Conservation (phyloP, 2,797 vertebrate species). For the Macropodus opercularis region DNA sequence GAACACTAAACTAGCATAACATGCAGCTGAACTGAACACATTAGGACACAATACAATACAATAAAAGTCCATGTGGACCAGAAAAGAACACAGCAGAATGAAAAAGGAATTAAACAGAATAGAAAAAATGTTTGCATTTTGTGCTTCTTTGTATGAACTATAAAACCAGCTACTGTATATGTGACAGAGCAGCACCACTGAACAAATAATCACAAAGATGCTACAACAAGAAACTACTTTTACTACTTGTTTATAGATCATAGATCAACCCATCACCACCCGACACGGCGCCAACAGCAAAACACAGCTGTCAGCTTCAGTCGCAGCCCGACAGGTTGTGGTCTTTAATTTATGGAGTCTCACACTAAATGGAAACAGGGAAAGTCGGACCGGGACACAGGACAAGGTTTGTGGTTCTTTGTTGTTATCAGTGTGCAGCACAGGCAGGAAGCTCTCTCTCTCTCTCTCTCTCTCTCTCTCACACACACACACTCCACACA, state of each 20-base stretch:
- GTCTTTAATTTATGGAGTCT: slow-evolving; percentile 75
- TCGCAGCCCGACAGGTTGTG: slow-evolving; percentile 60
- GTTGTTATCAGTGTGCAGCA: slow-evolving; percentile 75
- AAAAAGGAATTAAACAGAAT: not conserved
- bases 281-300: slow-evolving; percentile 17
- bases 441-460: slow-evolving; percentile 80
- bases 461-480: too few relatives aligned
- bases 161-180: not conserved
- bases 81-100: not conserved
- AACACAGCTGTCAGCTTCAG: slow-evolving; percentile 47
- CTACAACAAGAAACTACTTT: slow-evolving; percentile 1
- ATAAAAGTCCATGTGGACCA: too few relatives aligned
- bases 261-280: not conserved
- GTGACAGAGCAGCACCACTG: not conserved
- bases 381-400: slow-evolving; percentile 45
- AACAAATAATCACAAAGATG: not conserved
- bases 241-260: too few relatives aligned
- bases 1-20: too few relatives aligned
- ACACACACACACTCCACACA: slow-evolving; percentile 49
- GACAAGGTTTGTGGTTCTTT: slow-evolving; percentile 67
- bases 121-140: too few relatives aligned
- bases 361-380: slow-evolving; percentile 55
- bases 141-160: not conserved
- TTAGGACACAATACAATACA: not conserved
- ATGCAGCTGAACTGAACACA: too few relatives aligned